phyloP scores from a whole-genome alignment of 2,888 invertebrate species.

The Eucriotettix oculatus region DNA sequence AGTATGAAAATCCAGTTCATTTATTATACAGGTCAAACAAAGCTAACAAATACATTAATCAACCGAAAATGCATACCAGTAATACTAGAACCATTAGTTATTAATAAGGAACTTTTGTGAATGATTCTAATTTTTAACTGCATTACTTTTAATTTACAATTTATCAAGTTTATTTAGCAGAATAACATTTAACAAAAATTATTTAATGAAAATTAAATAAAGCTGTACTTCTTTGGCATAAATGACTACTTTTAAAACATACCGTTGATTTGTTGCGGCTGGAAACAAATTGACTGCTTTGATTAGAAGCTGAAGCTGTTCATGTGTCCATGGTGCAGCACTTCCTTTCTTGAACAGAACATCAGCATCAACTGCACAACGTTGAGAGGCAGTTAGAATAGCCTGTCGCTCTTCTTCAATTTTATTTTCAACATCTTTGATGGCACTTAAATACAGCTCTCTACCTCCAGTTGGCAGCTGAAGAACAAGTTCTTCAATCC shows the following conservation, averaged over 20 bases:
- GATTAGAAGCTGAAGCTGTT: constrained; percentile 76
- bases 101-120: no score
- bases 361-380: neutral
- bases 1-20: no score
- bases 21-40: no score
- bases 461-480: constrained; percentile 34
- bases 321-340: constrained; percentile 60
- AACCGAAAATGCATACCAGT: no score
- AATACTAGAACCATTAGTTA: no score
- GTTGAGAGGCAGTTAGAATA: constrained; percentile 16
- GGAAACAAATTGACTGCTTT: constrained; percentile 97
- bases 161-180: no score
- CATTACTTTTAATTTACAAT: no score
- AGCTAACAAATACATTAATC: no score
- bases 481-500: constrained; percentile 21
- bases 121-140: no score
- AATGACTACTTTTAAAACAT: neutral
- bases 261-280: constrained; percentile 83
- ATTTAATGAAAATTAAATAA: neutral
- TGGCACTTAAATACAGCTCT: constrained; percentile 45
- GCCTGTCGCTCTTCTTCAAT: constrained; percentile 61
- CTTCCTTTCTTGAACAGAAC: constrained; percentile 16
- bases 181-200: no score
- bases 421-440: constrained; percentile 55
- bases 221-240: neutral